Evolutionary conservation across 2,797 vertebrate species (phyloP), one percentile per base, ranked within the genome.

Genomic region (Gymnocypris eckloni): DNA sequence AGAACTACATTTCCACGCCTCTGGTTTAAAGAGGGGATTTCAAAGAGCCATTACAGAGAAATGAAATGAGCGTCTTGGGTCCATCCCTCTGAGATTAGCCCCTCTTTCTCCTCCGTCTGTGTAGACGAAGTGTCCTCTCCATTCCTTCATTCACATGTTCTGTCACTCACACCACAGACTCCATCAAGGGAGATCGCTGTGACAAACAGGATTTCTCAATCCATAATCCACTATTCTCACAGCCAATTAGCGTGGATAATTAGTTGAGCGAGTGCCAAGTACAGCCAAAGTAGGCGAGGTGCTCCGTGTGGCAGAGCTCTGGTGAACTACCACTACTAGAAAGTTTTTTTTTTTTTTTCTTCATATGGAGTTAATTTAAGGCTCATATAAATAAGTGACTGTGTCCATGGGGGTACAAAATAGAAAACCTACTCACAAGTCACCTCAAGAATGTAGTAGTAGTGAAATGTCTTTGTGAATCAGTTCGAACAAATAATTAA

Each of bases 161-260:
- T 82, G 84, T 87, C 81, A 84, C 66, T 87, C 82, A 69, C 12
- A 13, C 48, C n/a, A 87, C 86, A 87, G 79, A 90, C 92, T 89
- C 89, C 91, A 89, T 91, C 87, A 88, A 90, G 85, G 92, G 92
- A 90, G 88, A 90, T 88, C 75, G 41, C 92, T 89, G 89, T 93
- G 92, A 92, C 92, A 85, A 92, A 94, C 91, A 89, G 88, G 90
- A 93, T 94, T 93, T 92, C 88, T 92, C 90, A 76, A 82, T 85
- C 84, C 52, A 91, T 90, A 91, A 93, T 86, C 80, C 91, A 83
- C 90, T 89, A 90, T 91, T 90, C 91, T 86, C 87, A 90, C 78
- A 89, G 90, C 89, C 89, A 91, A 93, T 95, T 93, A 92, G 45
- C 69, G 88, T 89, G 92, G 94, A 93, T 94, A 95, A 94, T 94